Conservation (phyloP, 2,888 invertebrate genomes). For the Meteorus cinctellus region DNA sequence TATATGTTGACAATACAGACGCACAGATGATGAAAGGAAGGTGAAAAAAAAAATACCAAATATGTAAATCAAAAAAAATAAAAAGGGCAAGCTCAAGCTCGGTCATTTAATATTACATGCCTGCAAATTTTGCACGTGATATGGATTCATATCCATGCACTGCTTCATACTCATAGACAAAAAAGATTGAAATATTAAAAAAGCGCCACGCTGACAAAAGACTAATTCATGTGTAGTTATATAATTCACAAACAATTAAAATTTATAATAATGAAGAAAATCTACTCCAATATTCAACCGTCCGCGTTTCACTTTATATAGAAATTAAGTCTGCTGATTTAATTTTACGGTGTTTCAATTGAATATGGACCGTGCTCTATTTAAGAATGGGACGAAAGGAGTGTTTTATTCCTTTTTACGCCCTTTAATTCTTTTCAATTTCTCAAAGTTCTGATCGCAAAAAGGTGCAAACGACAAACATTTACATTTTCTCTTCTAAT, state of each 20-base stretch:
- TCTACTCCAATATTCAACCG: constrained; percentile 46
- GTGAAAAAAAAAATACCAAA: neutral
- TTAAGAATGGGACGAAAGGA: constrained; percentile 34
- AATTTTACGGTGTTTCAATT: neutral
- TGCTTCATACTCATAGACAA: neutral
- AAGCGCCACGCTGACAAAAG: constrained; percentile 1
- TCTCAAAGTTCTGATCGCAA: neutral
- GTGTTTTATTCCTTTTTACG: neutral
- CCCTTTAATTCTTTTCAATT: neutral
- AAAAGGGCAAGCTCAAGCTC: neutral
- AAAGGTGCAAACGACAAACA: neutral
- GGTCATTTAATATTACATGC: constrained; percentile 9
- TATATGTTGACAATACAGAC: constrained; percentile 20
- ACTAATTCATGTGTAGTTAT: neutral
- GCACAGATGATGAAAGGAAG: neutral
- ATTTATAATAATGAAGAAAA: neutral
- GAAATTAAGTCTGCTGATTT: constrained; percentile 39
- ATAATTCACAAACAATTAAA: neutral
- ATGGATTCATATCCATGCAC: neutral
- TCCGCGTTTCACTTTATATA: constrained; percentile 50
- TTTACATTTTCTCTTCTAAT: neutral
- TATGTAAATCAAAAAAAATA: constrained; percentile 18
- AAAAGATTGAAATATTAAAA: neutral
- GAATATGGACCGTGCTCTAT: constrained; percentile 25
- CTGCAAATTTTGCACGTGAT: neutral